phyloP scores from a whole-genome alignment of 2,888 invertebrate genomes.

The Caenorhabditis plicata region DNA sequence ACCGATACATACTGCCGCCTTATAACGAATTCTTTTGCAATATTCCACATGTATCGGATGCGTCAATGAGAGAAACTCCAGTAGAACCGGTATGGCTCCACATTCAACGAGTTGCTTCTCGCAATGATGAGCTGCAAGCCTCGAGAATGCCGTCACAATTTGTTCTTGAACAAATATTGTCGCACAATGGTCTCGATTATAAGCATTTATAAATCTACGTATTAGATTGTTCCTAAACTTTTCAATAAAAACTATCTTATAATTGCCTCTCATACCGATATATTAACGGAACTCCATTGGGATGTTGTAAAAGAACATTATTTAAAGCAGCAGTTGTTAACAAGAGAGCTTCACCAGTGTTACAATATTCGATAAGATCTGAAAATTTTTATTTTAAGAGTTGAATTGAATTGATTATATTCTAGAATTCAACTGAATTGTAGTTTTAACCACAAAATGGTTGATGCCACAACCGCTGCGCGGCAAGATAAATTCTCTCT shows the following conservation, averaged over 20 bases:
- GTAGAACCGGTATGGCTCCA: slow-evolving; percentile 52
- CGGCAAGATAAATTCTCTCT: too few relatives aligned
- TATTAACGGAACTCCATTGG: slow-evolving; percentile 34
- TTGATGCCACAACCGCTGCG: too few relatives aligned
- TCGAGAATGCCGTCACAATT: slow-evolving; percentile 54
- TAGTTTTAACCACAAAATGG: too few relatives aligned
- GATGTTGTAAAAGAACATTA: slow-evolving; percentile 50
- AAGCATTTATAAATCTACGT: slow-evolving; percentile 43
- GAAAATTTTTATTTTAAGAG: not conserved
- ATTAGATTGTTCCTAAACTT: slow-evolving; percentile 49
- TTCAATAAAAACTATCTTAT: not conserved
- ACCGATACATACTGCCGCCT: slow-evolving; percentile 61
- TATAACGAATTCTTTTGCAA: slow-evolving; percentile 57
- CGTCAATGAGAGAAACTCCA: slow-evolving; percentile 53
- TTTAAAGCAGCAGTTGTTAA: slow-evolving; percentile 58
- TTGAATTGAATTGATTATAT: too few relatives aligned
- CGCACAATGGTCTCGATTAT: slow-evolving; percentile 37
- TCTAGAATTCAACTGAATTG: too few relatives aligned
- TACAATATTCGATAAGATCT: slow-evolving; percentile 52
- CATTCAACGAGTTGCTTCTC: slow-evolving; percentile 53
- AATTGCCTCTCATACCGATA: slow-evolving; percentile 22
- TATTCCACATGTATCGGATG: slow-evolving; percentile 47
- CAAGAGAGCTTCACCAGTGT: slow-evolving; percentile 53
- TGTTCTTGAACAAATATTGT: slow-evolving; percentile 62
- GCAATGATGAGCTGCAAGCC: slow-evolving; percentile 55